Percentiles rank a stretch among this genome's conserved stretches.
phyloP scores from a whole-genome alignment of 2,113 vertebrate species.

The Poicephalus meyeri region DNA sequence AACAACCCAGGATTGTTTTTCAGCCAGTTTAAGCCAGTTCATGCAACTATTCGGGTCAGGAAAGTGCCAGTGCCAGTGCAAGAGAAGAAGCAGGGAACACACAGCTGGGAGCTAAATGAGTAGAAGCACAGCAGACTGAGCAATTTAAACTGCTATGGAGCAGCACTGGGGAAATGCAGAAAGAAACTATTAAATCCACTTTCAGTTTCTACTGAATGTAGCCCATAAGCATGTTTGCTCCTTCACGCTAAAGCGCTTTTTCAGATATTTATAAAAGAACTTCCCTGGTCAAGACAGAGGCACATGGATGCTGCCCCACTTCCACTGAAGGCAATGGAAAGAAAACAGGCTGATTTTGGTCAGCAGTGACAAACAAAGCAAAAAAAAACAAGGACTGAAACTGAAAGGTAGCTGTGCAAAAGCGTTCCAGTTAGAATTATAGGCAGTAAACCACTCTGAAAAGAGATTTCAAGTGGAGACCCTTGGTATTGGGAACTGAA shows the following conservation, averaged over 20 bases:
- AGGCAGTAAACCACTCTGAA: neutral
- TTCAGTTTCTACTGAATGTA: neutral
- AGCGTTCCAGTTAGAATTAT: neutral
- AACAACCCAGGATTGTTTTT: neutral
- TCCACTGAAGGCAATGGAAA: neutral
- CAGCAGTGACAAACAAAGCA: neutral
- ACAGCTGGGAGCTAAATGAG: neutral
- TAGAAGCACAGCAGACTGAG: neutral
- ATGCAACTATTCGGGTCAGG: neutral
- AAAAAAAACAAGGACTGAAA: neutral
- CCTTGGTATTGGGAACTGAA: neutral
- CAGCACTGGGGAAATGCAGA: neutral
- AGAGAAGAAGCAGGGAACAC: neutral
- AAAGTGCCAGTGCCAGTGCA: neutral
- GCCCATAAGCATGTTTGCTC: neutral
- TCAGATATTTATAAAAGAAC: neutral
- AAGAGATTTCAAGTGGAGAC: neutral
- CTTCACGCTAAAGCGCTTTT: neutral
- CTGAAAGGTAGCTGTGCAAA: neutral
- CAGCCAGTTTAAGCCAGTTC: constrained; percentile 5
- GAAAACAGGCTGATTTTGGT: neutral
- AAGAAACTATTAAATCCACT: neutral
- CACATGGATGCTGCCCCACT: neutral
- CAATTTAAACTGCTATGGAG: neutral
- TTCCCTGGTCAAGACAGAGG: neutral